Conservation (phyloP, 2,797 vertebrate species). For the Bovichtus variegatus region DNA sequence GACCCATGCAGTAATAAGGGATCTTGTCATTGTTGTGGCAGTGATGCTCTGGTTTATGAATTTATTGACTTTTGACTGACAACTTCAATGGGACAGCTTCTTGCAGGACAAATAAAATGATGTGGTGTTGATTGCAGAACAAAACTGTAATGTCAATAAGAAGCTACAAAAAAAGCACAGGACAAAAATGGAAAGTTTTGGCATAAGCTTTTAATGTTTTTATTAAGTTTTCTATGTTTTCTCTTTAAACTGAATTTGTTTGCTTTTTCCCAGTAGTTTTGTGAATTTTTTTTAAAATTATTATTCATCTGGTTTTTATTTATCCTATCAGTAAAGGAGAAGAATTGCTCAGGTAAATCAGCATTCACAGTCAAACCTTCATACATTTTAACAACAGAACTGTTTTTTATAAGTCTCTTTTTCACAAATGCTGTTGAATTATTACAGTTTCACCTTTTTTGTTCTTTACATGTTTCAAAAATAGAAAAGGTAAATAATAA, state of each 20-base stretch:
- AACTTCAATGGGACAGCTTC: not conserved
- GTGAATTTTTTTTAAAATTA: constrained; percentile 48
- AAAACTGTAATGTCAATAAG: not conserved
- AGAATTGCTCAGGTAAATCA: constrained; percentile 84
- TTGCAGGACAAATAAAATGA: not conserved
- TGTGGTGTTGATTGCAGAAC: not conserved
- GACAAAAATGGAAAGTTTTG: constrained; percentile 79
- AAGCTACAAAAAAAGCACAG: constrained; percentile 36
- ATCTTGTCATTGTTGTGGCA: not conserved
- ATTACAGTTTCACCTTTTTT: constrained; percentile 78
- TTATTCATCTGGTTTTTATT: constrained; percentile 67
- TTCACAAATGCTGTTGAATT: constrained; percentile 84
- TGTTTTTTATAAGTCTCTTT: constrained; percentile 80
- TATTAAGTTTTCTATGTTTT: constrained; percentile 80
- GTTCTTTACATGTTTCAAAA: constrained; percentile 86
- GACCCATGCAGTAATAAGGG: not conserved
- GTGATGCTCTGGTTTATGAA: not conserved
- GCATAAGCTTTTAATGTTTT: constrained; percentile 86
- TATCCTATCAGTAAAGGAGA: constrained; percentile 82
- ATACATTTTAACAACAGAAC: constrained; percentile 82
- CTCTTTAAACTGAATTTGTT: constrained; percentile 79
- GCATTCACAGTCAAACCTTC: constrained; percentile 88
- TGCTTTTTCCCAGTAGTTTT: constrained; percentile 71
- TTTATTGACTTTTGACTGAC: too few species aligned
- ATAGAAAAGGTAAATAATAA: constrained; percentile 89